A percentile compares a stretch with the other conserved stretches of the same genome.
Evolutionary conservation across 1,140 invertebrate species (phyloP).

Genomic region (Zaprionus ghesquierei): DNA sequence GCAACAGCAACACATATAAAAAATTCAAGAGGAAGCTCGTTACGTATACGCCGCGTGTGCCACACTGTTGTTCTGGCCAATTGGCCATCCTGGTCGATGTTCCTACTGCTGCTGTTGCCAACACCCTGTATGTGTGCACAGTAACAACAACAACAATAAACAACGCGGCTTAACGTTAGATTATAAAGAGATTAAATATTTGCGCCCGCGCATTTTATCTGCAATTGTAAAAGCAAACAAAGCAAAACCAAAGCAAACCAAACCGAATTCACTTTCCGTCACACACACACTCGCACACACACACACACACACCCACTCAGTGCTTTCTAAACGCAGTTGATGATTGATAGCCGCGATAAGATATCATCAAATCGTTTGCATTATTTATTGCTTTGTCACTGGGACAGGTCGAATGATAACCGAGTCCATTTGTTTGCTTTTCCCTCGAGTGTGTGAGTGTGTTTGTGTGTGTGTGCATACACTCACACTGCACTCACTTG

Average conservation of each 20-base stretch:
- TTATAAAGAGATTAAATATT: constrained; percentile 65
- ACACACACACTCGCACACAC: not conserved
- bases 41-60: constrained; percentile 61
- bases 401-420: constrained; percentile 32
- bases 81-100: not conserved
- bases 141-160: constrained; percentile 14
- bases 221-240: constrained; percentile 30
- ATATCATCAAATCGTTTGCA: constrained; percentile 51
- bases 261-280: constrained; percentile 51
- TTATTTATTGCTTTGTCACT: constrained; percentile 45
- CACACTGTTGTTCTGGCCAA: constrained; percentile 2
- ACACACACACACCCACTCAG: not conserved
- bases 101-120: not conserved
- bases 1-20: constrained; percentile 8
- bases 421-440: constrained; percentile 21
- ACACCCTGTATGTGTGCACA: constrained; percentile 19
- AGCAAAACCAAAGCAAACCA: too few species aligned
- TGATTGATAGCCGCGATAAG: constrained; percentile 67
- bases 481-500: not conserved
- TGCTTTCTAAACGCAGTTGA: constrained; percentile 15
- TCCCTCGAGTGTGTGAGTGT: not conserved
- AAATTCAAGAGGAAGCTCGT: constrained; percentile 8
- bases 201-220: constrained; percentile 23
- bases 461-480: not conserved
- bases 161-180: constrained; percentile 34